Base-by-base conservation (phyloP, 1,140 invertebrate genomes). In the Armadillidium nasatum region DNA sequence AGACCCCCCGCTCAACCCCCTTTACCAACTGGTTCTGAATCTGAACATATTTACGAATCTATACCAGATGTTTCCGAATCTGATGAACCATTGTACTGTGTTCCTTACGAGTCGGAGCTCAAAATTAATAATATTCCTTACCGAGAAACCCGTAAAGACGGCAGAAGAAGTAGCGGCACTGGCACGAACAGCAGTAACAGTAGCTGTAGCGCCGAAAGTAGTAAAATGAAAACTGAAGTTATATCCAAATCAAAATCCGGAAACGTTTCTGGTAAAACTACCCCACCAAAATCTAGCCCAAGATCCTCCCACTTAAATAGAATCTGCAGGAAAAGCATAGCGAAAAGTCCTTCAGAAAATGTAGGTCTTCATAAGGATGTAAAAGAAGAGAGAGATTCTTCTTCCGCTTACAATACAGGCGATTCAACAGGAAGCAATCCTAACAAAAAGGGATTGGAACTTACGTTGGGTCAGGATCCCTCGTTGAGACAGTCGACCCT, bases 331-430 rank as follows among this genome's bases (percentile, higher is more conserved):
- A 67, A 77, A 15, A 46, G 45, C 44, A 23, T 33, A 6, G 33
- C 67, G 43, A 33, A 44, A 44, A 7, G n/a, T 23, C 68, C 68
- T 45, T 33, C 66, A 33, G 44, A 44, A 10, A 10, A 22, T 45
- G 6, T 13, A 6, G 71, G 21, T 46, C 72, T 44, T 19, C n/a
- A 19, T 23, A 45, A 21, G 43, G 60, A 73, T 11, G 15, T 46
- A 21, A 74, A 76, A 33, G 81, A 82, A 72, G 89, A 89, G 68
- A 87, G 89, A 71, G 89, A 90, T 77, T 90, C 89, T 22, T 90
- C 90, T 33, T 91, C 89, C 84, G 91, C 91, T 71, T 92, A 92
- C 82, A 93, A 92, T 80, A 92, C 91, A 0, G 91, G 90, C 1
- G 91, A 91, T 77, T 90, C 89, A 1, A 91, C 90, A 80, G 89